phyloP scores from a whole-genome alignment of 2,888 invertebrate species.

The Tipula helvola region DNA sequence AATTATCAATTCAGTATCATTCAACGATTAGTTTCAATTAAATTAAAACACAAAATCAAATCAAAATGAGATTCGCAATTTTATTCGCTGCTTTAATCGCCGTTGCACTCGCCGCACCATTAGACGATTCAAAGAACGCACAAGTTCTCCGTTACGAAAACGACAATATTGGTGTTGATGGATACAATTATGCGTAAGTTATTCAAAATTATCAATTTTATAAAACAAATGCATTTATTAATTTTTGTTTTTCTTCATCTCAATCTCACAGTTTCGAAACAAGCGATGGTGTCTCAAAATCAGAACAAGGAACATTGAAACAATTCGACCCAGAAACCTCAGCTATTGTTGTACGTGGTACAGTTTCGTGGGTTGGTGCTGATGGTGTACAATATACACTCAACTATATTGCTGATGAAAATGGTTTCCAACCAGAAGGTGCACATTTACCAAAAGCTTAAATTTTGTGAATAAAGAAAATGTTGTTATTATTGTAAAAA shows the following conservation, averaged over 20 bases:
- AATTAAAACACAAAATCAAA: background rate
- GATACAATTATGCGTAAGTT: background rate
- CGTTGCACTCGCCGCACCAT: background rate
- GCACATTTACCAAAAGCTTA: constrained; percentile 34
- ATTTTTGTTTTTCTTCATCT: too few species aligned
- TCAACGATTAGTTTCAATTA: background rate
- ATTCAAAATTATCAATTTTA: too few species aligned
- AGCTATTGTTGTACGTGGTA: constrained; percentile 15
- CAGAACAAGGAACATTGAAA: background rate
- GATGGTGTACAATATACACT: constrained; percentile 47
- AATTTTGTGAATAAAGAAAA: background rate
- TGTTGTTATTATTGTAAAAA: too few species aligned
- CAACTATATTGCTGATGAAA: constrained; percentile 34
- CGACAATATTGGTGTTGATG: background rate
- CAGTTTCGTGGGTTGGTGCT: constrained; percentile 41
- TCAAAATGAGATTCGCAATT: constrained; percentile 1
- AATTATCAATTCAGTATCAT: background rate
- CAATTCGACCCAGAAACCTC: background rate
- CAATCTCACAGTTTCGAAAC: background rate
- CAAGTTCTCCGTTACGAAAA: background rate
- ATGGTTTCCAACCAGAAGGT: constrained; percentile 38
- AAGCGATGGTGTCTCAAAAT: background rate
- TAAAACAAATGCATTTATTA: too few species aligned
- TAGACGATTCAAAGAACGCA: background rate
- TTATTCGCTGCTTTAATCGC: background rate